Evolutionary conservation across 2,888 invertebrate species (phyloP), one percentile per base, ranked within the genome.

Genomic region (Athrips mouffetella): DNA sequence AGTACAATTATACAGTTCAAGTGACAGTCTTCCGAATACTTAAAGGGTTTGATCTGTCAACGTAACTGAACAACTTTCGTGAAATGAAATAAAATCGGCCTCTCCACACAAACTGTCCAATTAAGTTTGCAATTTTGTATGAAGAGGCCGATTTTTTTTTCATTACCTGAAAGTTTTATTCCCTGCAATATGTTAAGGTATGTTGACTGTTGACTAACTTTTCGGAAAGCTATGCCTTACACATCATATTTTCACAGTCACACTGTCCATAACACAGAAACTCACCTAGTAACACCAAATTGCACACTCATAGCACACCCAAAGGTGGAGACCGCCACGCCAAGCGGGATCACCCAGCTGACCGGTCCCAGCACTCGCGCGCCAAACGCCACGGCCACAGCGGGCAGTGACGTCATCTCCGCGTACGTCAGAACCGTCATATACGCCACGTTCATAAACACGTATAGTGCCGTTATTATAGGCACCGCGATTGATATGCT

Each of bases 401-500:
- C 96, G 0, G 91, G 90, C 0, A 94, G 92, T 3, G 87, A 85
- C 10, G 92, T 84, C 90, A 97, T 92, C 68, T 96, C 95, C 0
- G 90, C 80, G 45, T 91, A 90, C 2, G 91, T 92, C 59, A 96
- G 78, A 3, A 94, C 95, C 0, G 95, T 91, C 92, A 96, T 93
- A 77, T 96, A 96, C n/a, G 96, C 93, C 11, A 96, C 89, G 68
- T 96, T 96, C 92, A 95, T 95, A 63, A 93, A 91, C 18, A 96
- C 92, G 69, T 96, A 96, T 7, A 95, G 89, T 0, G 91, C 77
- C 0, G 95, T 96, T 21, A 96, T 94, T 4, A 94, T 80, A 0
- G 96, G 96, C 0, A 96, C 94, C 0, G 94, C 95, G 44, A 96
- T 93, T 6, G 92, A 85, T 59, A 96, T 95, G 59, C 95, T 94